Conservation (phyloP, 2,797 vertebrate species). For the Poecilia velifera region DNA sequence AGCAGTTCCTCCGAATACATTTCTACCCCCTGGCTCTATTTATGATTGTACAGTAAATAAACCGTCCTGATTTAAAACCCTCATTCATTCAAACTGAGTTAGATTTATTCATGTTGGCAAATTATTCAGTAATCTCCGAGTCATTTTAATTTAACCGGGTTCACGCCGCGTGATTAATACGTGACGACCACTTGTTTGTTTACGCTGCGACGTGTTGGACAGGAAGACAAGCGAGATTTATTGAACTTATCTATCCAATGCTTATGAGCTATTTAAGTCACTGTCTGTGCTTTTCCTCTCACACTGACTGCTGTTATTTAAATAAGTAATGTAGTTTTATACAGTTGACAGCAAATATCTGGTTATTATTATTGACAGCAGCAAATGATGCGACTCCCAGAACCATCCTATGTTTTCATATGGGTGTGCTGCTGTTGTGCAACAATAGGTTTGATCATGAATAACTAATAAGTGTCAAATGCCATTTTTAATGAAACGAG, state of each 20-base stretch:
- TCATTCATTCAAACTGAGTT: neutral
- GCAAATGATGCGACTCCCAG: neutral
- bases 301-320: neutral
- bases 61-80: neutral
- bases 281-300: neutral
- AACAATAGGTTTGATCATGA: neutral
- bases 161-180: neutral
- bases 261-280: neutral
- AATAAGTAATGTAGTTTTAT: neutral
- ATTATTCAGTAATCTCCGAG: neutral
- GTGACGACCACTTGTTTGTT: neutral
- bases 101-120: neutral
- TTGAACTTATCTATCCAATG: neutral
- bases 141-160: neutral
- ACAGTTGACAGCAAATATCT: neutral
- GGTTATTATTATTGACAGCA: neutral
- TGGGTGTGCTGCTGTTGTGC: neutral
- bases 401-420: neutral
- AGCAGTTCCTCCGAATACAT: neutral
- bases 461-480: neutral
- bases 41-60: neutral
- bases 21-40: neutral
- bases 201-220: neutral
- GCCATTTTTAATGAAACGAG: neutral
- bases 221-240: neutral